A percentile compares a stretch with the other conserved stretches of the same genome.
Evolutionary conservation across 2,888 invertebrate genomes (phyloP).

Genomic region (Carabus problematicus): DNA sequence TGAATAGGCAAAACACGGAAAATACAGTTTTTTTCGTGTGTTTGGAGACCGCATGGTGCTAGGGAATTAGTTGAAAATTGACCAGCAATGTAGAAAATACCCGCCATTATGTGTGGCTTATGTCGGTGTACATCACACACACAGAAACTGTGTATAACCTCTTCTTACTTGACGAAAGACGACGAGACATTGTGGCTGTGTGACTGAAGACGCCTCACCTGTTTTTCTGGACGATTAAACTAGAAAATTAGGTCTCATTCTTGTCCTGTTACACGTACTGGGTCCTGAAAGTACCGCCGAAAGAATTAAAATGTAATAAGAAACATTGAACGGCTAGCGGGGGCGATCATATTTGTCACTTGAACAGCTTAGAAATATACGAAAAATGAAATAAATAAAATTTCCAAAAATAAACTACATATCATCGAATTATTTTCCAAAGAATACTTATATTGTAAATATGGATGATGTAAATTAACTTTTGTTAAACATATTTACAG

Average conservation of each 20-base stretch:
- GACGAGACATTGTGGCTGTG: slow-evolving; percentile 5
- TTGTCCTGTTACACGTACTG: slow-evolving; percentile 38
- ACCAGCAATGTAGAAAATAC: slow-evolving; percentile 44
- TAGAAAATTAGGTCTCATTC: slow-evolving; percentile 47
- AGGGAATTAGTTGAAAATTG: slow-evolving; percentile 35
- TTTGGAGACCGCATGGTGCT: slow-evolving; percentile 41
- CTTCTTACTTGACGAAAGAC: not conserved
- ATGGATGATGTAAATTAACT: too few species aligned
- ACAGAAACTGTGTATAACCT: not conserved
- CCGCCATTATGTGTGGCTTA: slow-evolving; percentile 40
- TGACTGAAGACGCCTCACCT: slow-evolving; percentile 40
- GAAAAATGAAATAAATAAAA: too few species aligned
- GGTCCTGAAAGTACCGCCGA: slow-evolving; percentile 18
- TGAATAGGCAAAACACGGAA: slow-evolving; percentile 27
- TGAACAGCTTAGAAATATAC: too few species aligned
- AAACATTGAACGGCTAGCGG: too few species aligned
- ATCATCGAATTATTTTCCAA: too few species aligned
- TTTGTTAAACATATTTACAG: too few species aligned
- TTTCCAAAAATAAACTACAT: too few species aligned
- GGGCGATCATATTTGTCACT: too few species aligned
- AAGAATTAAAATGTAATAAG: slow-evolving; percentile 16
- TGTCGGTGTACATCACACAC: slow-evolving; percentile 35
- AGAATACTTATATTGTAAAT: too few species aligned
- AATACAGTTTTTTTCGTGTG: slow-evolving; percentile 19
- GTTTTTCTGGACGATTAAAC: slow-evolving; percentile 47